Conservation (phyloP, 2,113 vertebrate genomes). For the Numenius arquata region DNA sequence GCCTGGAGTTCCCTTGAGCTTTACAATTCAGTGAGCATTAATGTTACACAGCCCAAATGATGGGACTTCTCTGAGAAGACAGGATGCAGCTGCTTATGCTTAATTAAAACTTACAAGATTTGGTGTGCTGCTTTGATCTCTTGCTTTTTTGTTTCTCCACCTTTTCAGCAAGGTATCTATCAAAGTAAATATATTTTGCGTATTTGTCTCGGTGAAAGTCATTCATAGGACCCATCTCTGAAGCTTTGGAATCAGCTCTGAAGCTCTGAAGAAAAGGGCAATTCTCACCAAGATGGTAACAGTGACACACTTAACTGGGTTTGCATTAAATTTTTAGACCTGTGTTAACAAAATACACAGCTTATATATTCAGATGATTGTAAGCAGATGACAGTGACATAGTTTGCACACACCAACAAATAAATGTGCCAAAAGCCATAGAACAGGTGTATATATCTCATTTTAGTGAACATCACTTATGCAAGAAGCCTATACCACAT, state of each 20-base stretch:
- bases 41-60: slow-evolving; percentile 46
- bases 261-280: not conserved
- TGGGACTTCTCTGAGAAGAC: slow-evolving; percentile 29
- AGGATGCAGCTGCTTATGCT: slow-evolving; percentile 45
- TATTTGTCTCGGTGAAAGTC: not conserved
- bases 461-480: not conserved
- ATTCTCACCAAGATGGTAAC: not conserved
- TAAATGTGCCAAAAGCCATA: not conserved
- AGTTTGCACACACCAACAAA: not conserved
- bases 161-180: slow-evolving; percentile 28
- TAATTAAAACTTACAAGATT: slow-evolving; percentile 62
- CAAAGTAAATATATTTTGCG: not conserved
- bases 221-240: not conserved
- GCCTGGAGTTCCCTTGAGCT: slow-evolving; percentile 46
- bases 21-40: slow-evolving; percentile 63
- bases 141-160: not conserved
- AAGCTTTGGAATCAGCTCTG: not conserved
- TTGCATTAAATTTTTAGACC: not conserved
- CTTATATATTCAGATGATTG: not conserved
- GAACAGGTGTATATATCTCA: too few species aligned
- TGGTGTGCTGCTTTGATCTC: slow-evolving; percentile 41
- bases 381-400: not conserved
- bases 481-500: not conserved
- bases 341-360: not conserved
- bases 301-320: not conserved